A percentile compares a stretch with the other conserved stretches of the same genome.
Evolutionary conservation across 2,888 invertebrate genomes (phyloP).

Genomic region (Ormia ochracea): DNA sequence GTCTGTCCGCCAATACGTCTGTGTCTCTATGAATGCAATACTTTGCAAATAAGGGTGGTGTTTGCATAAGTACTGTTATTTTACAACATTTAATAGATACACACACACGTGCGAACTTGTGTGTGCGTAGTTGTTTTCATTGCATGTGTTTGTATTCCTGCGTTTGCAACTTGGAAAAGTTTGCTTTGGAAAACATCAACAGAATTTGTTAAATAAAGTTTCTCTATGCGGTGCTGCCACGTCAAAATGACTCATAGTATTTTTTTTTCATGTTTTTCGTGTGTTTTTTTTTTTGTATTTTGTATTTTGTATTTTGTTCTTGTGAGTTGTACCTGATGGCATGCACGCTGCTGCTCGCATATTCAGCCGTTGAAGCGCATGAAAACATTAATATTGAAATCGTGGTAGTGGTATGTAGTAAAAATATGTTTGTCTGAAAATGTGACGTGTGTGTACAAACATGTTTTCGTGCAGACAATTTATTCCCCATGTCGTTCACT

Average conservation of each 20-base stretch:
- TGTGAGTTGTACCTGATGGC: not conserved
- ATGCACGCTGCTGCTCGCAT: not conserved
- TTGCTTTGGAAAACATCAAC: conserved; percentile 3
- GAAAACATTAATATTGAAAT: not conserved
- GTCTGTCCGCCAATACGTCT: not conserved
- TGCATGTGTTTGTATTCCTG: not conserved
- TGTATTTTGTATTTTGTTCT: not conserved
- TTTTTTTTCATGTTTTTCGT: not conserved
- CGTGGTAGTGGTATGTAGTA: not conserved
- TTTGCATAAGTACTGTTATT: conserved; percentile 11
- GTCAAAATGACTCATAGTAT: conserved; percentile 41
- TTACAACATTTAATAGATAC: too few relatives aligned
- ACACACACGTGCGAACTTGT: not conserved
- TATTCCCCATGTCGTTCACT: not conserved
- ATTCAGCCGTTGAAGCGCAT: not conserved
- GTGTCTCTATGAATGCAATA: not conserved
- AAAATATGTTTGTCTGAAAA: not conserved
- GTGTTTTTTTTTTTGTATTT: not conserved
- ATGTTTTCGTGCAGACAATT: not conserved
- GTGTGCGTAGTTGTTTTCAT: not conserved
- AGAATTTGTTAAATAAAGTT: conserved; percentile 11
- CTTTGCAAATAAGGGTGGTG: conserved; percentile 28
- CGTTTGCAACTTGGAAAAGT: conserved; percentile 27
- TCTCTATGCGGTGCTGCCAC: not conserved
- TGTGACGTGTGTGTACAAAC: too few relatives aligned